A percentile compares a stretch with the other conserved stretches of the same genome.
phyloP scores from a whole-genome alignment of 2,888 invertebrate species.

The Tenthredo amoena region DNA sequence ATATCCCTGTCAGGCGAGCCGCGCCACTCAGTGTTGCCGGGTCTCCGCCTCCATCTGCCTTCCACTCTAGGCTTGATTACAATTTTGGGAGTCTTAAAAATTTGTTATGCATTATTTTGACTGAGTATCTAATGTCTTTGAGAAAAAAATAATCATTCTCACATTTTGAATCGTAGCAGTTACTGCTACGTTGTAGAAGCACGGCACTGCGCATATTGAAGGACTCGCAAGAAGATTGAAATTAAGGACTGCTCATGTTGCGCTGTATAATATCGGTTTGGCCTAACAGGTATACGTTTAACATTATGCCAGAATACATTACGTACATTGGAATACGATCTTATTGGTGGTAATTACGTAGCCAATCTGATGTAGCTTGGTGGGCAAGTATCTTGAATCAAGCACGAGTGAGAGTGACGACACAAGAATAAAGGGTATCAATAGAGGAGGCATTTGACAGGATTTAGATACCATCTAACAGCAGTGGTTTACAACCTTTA shows the following conservation, averaged over 20 bases:
- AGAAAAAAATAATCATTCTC: background rate
- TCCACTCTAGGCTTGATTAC: conserved; percentile 45
- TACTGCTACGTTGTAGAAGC: background rate
- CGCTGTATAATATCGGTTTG: background rate
- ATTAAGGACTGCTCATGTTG: background rate
- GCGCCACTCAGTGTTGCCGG: conserved; percentile 48
- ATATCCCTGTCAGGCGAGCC: conserved; percentile 52
- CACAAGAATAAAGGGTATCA: conserved; percentile 72
- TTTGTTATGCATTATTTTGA: conserved; percentile 11
- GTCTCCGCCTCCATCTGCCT: conserved; percentile 37
- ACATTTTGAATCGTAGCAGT: background rate
- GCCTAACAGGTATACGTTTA: conserved; percentile 50
- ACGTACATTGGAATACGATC: conserved; percentile 48
- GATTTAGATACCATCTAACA: conserved; percentile 73
- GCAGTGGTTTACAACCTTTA: conserved; percentile 65
- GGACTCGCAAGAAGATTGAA: conserved; percentile 1
- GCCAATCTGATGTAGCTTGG: conserved; percentile 61
- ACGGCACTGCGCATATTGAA: background rate
- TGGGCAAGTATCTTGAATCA: conserved; percentile 54
- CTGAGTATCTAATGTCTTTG: background rate
- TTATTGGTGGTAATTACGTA: conserved; percentile 59
- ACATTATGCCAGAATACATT: conserved; percentile 55
- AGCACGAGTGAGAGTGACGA: conserved; percentile 69
- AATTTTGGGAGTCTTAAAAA: conserved; percentile 33
- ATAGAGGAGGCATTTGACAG: conserved; percentile 71